Conservation (phyloP, 2,113 vertebrate genomes). For the Phasianus colchicus region DNA sequence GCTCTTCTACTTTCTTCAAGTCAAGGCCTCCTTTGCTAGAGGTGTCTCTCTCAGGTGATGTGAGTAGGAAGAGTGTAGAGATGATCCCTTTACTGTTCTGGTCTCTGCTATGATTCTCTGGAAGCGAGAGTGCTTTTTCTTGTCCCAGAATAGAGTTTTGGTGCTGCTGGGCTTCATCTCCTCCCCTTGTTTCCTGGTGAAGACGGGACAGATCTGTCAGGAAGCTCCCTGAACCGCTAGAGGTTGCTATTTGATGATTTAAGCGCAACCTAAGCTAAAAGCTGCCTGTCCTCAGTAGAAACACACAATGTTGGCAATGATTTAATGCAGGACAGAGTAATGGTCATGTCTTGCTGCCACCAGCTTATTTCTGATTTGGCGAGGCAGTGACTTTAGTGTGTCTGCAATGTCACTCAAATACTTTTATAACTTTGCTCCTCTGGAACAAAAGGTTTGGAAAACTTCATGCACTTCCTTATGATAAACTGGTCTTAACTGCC, state of each 20-base stretch:
- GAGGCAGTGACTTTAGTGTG: not conserved
- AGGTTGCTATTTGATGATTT: conserved; percentile 61
- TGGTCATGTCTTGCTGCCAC: not conserved
- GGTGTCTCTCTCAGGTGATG: not conserved
- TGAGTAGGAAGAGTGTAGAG: not conserved
- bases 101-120: not conserved
- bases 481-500: conserved; percentile 3
- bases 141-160: not conserved
- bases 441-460: not conserved
- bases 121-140: not conserved
- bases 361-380: not conserved
- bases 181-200: not conserved
- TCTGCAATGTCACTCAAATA: not conserved
- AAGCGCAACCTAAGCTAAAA: not conserved
- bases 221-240: conserved; percentile 35
- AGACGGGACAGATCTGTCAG: not conserved
- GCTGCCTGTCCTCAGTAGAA: not conserved
- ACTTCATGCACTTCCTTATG: conserved; percentile 10
- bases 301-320: rapidly evolving
- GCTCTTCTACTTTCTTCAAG: not conserved
- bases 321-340: not conserved
- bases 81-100: not conserved
- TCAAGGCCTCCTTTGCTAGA: not conserved
- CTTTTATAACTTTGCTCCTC: not conserved
- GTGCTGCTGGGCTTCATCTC: not conserved